phyloP scores from a whole-genome alignment of 2,113 vertebrate genomes.

The Phaethon lepturus region DNA sequence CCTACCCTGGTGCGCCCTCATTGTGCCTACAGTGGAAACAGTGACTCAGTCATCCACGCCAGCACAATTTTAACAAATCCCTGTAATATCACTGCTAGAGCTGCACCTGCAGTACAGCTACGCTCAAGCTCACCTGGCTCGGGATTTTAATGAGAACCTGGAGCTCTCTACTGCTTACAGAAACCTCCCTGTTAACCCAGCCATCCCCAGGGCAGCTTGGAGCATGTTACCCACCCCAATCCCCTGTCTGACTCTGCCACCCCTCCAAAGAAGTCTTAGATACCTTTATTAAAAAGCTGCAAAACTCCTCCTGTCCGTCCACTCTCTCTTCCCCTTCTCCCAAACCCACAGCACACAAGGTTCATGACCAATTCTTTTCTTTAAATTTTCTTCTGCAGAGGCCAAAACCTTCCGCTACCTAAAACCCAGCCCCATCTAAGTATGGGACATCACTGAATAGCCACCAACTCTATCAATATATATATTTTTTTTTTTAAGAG shows the following conservation, averaged over 20 bases:
- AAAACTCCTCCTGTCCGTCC: background rate
- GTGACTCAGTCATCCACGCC: background rate
- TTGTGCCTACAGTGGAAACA: background rate
- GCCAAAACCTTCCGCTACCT: background rate
- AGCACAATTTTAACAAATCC: background rate
- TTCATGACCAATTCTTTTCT: background rate
- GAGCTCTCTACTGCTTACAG: background rate
- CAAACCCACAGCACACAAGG: background rate
- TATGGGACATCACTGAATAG: background rate
- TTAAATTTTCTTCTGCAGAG: background rate
- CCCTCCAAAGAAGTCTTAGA: background rate
- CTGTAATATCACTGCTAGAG: background rate
- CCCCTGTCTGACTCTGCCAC: background rate
- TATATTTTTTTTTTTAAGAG: background rate
- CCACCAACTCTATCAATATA: background rate
- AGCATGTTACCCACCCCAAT: rapidly evolving
- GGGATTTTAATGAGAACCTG: background rate
- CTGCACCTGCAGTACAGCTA: background rate
- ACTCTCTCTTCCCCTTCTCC: background rate
- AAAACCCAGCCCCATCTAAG: background rate
- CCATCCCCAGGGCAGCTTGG: background rate
- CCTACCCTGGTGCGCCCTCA: rapidly evolving
- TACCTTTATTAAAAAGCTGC: background rate
- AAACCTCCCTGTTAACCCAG: background rate
- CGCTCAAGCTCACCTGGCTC: background rate